Base-by-base conservation (phyloP, 2,888 invertebrate species). In the Chaetogeoica ovagalla region DNA sequence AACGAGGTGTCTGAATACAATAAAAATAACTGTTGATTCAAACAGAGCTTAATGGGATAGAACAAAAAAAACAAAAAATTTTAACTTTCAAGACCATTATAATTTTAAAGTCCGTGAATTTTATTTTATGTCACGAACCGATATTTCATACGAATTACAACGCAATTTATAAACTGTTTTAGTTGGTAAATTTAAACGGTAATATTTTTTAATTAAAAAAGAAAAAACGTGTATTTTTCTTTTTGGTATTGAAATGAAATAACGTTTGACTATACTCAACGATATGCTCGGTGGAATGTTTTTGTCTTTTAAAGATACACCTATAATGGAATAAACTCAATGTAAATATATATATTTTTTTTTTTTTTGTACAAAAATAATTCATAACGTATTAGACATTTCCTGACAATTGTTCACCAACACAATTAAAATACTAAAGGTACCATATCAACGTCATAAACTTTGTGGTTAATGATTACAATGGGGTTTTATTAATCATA, bases 401-500 rank as follows among this genome's bases (percentile, higher is more conserved):
- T 72, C 62, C 39, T 60, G 3, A 4, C 23, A 48, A 72, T 72
- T 72, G 60, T 62, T 30, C 48, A 43, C 30, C 19, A 7, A n/a
- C 19, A 62, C 43, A 60, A 48, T 72, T 62, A 71, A 48, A 62
- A 15, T 23, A 17, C 60, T 30, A 19, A 23, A 62, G 30, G 43
- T 48, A 62, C 13, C 23, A 62, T 60, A 48, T 72, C 60, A 72
- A 62, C 72, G 60, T 72, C 48, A 62, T 15, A 17, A 19, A 72
- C 48, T 43, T 62, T 72, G 60, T 48, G 60, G 30, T 60, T 48
- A 48, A 72, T 43, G 43, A 71, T 60, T 39, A n/a, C 71, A 15
- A 43, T 17, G 59, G 30, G 23, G 48, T 60, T 72, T 72, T 48
- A 59, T 43, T 5, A 43, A 43, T 43, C 2, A 43, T 43, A 62